These are phyloP conservation scores for Chloropsis cyanopogon DNA, from an alignment of 2,113 vertebrate genomes.

Conservation along the genomic window DNA sequence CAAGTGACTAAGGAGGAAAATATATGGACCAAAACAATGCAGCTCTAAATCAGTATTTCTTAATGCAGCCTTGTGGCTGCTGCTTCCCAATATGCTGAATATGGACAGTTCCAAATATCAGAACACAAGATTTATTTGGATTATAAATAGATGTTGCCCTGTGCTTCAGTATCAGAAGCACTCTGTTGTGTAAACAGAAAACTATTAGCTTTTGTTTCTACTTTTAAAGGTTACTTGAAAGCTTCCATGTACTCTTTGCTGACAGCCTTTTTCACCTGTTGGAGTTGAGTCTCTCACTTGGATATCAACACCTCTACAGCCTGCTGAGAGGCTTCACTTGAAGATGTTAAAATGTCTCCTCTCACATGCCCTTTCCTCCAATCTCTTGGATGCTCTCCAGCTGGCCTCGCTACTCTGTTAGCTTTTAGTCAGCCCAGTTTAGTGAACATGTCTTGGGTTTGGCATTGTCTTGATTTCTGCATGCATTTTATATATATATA, in stretches of 20 bases:
- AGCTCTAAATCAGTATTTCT: neutral
- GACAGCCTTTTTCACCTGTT: slow-evolving; percentile 1
- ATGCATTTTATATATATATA: too few relatives aligned
- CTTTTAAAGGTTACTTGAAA: neutral
- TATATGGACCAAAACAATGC: neutral
- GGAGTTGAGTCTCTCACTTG: neutral
- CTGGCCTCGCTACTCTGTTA: neutral
- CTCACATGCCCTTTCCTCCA: neutral
- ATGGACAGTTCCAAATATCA: slow-evolving; percentile 38
- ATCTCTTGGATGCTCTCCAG: slow-evolving; percentile 3
- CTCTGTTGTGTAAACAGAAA: slow-evolving; percentile 41
- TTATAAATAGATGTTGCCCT: slow-evolving; percentile 64
- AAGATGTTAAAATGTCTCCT: neutral
- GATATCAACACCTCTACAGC: neutral
- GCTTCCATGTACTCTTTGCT: neutral
- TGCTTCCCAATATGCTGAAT: slow-evolving; percentile 4
- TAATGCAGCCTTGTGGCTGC: neutral
- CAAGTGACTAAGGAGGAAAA: neutral
- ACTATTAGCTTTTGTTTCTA: neutral
- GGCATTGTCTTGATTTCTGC: neutral
- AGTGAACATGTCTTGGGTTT: neutral
- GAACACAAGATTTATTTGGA: slow-evolving; percentile 47
- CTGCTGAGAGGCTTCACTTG: neutral
- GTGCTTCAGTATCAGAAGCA: slow-evolving; percentile 31
- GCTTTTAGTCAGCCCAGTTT: slow-evolving; percentile 12